A percentile compares a stretch with the other conserved stretches of the same genome.
Evolutionary conservation across 2,113 vertebrate species (phyloP).

Genomic region (Burhinus oedicnemus): DNA sequence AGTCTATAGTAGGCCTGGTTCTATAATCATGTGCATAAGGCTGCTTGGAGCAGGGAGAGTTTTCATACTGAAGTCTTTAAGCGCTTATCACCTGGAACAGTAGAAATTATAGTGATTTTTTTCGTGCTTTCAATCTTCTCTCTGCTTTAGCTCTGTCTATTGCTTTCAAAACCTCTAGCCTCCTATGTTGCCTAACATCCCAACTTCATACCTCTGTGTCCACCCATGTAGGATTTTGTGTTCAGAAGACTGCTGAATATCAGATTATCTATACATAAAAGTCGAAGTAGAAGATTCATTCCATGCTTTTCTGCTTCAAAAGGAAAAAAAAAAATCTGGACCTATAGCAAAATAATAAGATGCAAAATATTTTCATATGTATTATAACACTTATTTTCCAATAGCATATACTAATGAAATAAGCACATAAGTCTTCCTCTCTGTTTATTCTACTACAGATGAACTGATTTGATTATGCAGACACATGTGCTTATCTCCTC

Average conservation of each 20-base stretch:
- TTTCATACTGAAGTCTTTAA: neutral
- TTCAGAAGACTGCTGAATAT: neutral
- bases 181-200: neutral
- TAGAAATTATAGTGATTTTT: neutral
- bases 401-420: neutral
- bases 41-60: neutral
- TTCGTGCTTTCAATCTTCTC: neutral
- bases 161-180: neutral
- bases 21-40: neutral
- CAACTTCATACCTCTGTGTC: neutral
- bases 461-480: neutral
- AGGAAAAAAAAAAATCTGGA: neutral
- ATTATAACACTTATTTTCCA: neutral
- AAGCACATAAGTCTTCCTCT: neutral
- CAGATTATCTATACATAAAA: neutral
- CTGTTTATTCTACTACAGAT: neutral
- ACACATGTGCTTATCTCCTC: neutral
- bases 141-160: neutral
- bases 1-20: neutral
- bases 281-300: neutral
- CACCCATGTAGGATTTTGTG: neutral
- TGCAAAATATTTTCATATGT: neutral
- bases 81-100: neutral
- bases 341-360: neutral
- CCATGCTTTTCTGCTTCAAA: neutral